Evolutionary conservation across 2,113 vertebrate species (phyloP), one percentile per base, ranked within the genome.

Genomic region (Procapra przewalskii): DNA sequence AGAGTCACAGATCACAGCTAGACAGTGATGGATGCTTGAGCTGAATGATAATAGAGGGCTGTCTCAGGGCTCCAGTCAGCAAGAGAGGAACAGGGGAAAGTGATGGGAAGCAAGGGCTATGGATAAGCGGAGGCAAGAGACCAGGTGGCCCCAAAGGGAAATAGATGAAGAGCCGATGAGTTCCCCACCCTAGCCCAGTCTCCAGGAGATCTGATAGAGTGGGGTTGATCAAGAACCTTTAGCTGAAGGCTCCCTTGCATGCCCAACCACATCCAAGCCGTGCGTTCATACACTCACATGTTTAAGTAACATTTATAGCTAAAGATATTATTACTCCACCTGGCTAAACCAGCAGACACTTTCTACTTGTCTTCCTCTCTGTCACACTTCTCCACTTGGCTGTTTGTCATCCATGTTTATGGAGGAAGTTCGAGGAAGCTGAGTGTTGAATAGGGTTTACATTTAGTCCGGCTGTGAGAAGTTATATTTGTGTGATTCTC

Each of bases 261-360:
- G 1, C 17, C 1, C 0, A 23, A 36, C 36, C 6, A 11, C 15
- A 4, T 43, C n/a, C 36, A 8, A 31, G 55, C 12, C 6, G 6
- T 4, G 13, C 7, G 3, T 62, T 64, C 57, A 9, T 40, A 10
- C 25, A 48, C 13, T 4, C 15, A 67, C 21, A 4, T 3, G 5
- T 57, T 60, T 12, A 75, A 89, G 31, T 33, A 50, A 59, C 10
- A n/a, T 64, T 40, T 23, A 4, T 29, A 67, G 62, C 17, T 27
- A 15, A 50, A 59, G 7, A 17, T 40, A 23, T 31, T 29, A 25
- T 9, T 3, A 50, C 33, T 12, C 5, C 29, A 43, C 0, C 27
- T 71, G 33, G 12, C 5, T 55, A 45, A 45, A 77, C 21, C 16
- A n/a, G 11, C 33, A 71, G 40, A 43, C 19, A 15, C 7, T 43